Evolutionary conservation across 2,797 vertebrate species (phyloP).

Genomic region (Masticophis lateralis): DNA sequence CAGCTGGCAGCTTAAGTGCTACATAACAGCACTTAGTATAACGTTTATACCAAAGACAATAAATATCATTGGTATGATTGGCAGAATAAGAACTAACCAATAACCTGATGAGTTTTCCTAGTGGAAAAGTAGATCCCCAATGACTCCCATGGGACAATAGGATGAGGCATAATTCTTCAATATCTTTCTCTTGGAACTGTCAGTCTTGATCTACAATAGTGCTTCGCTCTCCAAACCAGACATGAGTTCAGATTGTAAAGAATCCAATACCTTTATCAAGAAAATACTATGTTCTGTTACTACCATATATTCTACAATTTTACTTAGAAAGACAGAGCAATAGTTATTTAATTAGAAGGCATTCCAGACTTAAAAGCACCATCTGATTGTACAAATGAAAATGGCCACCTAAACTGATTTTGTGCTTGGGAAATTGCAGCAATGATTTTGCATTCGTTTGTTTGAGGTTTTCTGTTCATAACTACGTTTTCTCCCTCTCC

Average conservation of each 20-base stretch:
- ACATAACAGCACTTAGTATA: no score
- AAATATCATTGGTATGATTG: background rate
- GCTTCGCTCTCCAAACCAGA: background rate
- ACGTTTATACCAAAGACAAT: background rate
- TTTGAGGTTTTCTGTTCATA: slow-evolving; percentile 23
- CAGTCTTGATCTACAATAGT: background rate
- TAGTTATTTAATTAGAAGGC: slow-evolving; percentile 6
- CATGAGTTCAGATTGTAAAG: background rate
- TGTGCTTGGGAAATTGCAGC: slow-evolving; percentile 1
- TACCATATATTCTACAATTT: background rate
- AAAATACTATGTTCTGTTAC: background rate
- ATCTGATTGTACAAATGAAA: slow-evolving; percentile 13
- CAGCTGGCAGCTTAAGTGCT: no score
- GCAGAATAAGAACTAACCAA: background rate
- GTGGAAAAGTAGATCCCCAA: background rate
- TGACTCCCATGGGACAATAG: background rate
- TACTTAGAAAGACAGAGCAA: background rate
- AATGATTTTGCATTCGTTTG: background rate
- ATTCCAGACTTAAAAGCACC: background rate
- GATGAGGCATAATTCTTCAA: background rate
- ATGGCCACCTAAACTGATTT: slow-evolving; percentile 4
- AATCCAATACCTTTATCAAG: background rate
- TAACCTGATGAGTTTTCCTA: background rate
- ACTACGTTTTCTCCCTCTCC: slow-evolving; percentile 2
- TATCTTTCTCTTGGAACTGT: background rate